Conservation (phyloP, 2,113 vertebrate species). For the Hippocampus mohnikei region DNA sequence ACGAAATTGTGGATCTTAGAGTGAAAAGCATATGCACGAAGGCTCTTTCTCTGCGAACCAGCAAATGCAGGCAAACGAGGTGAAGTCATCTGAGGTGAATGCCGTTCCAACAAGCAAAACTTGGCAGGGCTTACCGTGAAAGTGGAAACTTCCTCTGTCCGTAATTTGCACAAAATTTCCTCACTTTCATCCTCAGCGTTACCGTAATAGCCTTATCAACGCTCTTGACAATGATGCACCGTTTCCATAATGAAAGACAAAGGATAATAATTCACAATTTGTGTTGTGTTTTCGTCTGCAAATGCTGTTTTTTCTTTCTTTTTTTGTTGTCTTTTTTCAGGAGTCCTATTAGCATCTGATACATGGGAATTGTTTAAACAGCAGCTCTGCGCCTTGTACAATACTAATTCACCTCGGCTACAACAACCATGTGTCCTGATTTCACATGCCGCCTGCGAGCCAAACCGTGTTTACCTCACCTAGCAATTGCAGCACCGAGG, state of each 20-base stretch:
- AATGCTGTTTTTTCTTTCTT: background rate
- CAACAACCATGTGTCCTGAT: conserved; percentile 23
- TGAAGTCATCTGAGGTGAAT: conserved; percentile 22
- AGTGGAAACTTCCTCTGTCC: conserved; percentile 22
- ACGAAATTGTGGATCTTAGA: background rate
- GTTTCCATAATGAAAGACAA: conserved; percentile 26
- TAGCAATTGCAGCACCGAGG: conserved; percentile 22
- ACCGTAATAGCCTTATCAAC: conserved; percentile 20
- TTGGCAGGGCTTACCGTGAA: conserved; percentile 37
- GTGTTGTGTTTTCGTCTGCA: conserved; percentile 9
- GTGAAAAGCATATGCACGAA: conserved; percentile 14
- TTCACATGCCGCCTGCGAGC: conserved; percentile 17
- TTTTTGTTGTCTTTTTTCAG: background rate
- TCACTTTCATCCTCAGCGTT: conserved; percentile 18
- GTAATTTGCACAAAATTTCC: conserved; percentile 27
- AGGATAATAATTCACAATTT: conserved; percentile 32
- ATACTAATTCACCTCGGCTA: conserved; percentile 17
- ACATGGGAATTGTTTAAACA: conserved; percentile 12
- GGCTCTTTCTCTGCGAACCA: background rate
- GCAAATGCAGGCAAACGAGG: conserved; percentile 2
- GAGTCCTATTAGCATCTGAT: conserved; percentile 12
- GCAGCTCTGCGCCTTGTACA: conserved; percentile 8
- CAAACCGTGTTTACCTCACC: conserved; percentile 27
- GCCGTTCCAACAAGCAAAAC: conserved; percentile 9
- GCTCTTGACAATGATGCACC: conserved; percentile 29